Percentiles rank a stretch among this genome's conserved stretches.
Evolutionary conservation across 1,140 invertebrate genomes (phyloP).

Genomic region (Lucilia cuprina): DNA sequence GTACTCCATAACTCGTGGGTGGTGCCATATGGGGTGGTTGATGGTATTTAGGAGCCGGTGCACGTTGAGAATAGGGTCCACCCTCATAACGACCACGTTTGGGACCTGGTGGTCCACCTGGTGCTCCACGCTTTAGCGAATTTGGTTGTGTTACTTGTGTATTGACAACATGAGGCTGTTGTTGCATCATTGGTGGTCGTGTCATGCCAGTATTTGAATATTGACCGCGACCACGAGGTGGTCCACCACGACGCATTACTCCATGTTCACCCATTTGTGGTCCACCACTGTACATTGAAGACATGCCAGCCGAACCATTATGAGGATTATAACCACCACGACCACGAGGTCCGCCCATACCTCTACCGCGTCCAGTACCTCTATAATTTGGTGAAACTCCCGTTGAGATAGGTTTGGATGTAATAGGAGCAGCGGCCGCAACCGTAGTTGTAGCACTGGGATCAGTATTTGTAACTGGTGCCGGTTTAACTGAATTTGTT

Average conservation of each 20-base stretch:
- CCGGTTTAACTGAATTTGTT: constrained; percentile 25
- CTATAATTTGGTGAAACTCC: constrained; percentile 43
- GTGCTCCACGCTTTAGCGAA: constrained; percentile 60
- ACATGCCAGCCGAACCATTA: constrained; percentile 50
- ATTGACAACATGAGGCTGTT: constrained; percentile 59
- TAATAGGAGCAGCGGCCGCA: constrained; percentile 41
- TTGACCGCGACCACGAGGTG: constrained; percentile 56
- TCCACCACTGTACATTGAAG: constrained; percentile 47
- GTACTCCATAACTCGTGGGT: constrained; percentile 51
- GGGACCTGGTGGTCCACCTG: constrained; percentile 57
- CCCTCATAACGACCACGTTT: constrained; percentile 59
- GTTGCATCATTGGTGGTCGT: constrained; percentile 55
- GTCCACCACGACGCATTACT: constrained; percentile 51
- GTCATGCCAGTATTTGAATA: constrained; percentile 57
- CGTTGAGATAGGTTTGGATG: constrained; percentile 41
- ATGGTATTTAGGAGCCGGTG: constrained; percentile 59
- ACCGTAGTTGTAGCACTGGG: constrained; percentile 23
- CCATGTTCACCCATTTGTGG: constrained; percentile 48
- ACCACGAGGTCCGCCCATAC: constrained; percentile 36
- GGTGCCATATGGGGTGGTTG: constrained; percentile 52
- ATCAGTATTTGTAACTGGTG: constrained; percentile 2
- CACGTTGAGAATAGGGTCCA: constrained; percentile 57
- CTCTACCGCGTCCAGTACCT: constrained; percentile 48
- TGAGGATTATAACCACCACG: constrained; percentile 57
- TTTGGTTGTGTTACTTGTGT: constrained; percentile 61